These are phyloP conservation scores for Grapholita molesta DNA, from an alignment of 1,140 invertebrate species.

Conservation along the genomic window DNA sequence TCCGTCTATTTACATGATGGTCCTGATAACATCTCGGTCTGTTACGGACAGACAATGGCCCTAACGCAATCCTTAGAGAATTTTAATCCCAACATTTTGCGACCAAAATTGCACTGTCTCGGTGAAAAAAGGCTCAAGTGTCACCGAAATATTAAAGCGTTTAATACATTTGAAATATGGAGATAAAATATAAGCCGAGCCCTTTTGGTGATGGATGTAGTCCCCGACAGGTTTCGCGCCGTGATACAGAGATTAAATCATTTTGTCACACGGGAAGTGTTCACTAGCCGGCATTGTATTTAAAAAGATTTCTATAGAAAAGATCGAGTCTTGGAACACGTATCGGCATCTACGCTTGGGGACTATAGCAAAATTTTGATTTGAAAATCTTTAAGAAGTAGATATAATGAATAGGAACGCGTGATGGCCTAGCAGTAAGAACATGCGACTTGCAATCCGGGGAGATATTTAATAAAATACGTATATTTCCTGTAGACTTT, in stretches of 20 bases:
- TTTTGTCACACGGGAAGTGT: background rate
- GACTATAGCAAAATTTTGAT: too few species aligned
- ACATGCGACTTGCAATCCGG: too few species aligned
- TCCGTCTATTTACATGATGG: background rate
- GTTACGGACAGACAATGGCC: background rate
- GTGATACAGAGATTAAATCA: background rate
- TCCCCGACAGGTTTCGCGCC: background rate
- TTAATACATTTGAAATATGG: background rate
- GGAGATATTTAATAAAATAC: too few species aligned
- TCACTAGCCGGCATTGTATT: background rate
- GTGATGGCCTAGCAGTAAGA: too few species aligned
- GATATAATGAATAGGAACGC: too few species aligned
- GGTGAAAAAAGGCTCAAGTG: background rate
- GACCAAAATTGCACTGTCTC: background rate
- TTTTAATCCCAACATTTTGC: background rate
- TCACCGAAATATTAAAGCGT: background rate
- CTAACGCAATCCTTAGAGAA: background rate
- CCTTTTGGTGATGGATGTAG: conserved; percentile 4
- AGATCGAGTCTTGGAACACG: background rate
- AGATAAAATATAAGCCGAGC: background rate
- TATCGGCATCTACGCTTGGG: background rate
- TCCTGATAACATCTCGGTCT: background rate
- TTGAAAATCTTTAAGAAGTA: too few species aligned
- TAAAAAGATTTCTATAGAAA: background rate
- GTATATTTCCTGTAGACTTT: too few species aligned